Evolutionary conservation across 2,113 vertebrate species (phyloP), one percentile per base, ranked within the genome.

Genomic region (Poicephalus gulielmi): DNA sequence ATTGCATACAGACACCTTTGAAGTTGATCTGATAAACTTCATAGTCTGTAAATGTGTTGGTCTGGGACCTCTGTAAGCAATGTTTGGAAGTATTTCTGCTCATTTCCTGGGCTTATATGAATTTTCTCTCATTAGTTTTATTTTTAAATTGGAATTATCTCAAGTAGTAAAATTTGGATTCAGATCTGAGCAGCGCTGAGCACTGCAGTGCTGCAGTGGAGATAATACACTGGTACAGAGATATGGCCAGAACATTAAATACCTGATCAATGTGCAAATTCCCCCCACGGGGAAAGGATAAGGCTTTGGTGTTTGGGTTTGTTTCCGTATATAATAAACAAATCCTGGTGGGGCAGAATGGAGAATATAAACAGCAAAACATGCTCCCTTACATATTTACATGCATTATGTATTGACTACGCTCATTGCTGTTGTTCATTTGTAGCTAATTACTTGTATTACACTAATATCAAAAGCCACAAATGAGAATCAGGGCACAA

Each of bases 381-480:
- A 52, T 1, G 0, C 13, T 91, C 47, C 63, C 16, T 92, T 66
- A 59, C 37, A 80, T 31, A 75, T 49, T 39, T 53, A n/a, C 33
- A 28, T 88, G 33, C 17, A 60, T 82, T 79, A 49, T 68, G 50
- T 68, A 50, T 92, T 83, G 62, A 92, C 55, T 68, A 28, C 23
- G 33, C 18, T 81, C 68, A 47, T 55, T 70, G 52, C 57, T 73
- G 28, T 90, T 74, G n/a, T 88, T 95, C 49, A n/a, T 82, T 82
- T 95, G 33, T 63, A 84, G 55, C 66, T 86, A 90, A 88, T 90
- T 90, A 68, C 60, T 90, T 88, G 79, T 93, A 84, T 86, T 95
- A 78, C 69, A 83, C 43, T 75, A 88, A 78, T 70, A 94, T 68
- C 90, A 88, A 93, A 93, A 92, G 24, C 88, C 79, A 90, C 60